Evolutionary conservation across 2,888 invertebrate genomes (phyloP).

Genomic region (Pyrocoelia pectoralis): DNA sequence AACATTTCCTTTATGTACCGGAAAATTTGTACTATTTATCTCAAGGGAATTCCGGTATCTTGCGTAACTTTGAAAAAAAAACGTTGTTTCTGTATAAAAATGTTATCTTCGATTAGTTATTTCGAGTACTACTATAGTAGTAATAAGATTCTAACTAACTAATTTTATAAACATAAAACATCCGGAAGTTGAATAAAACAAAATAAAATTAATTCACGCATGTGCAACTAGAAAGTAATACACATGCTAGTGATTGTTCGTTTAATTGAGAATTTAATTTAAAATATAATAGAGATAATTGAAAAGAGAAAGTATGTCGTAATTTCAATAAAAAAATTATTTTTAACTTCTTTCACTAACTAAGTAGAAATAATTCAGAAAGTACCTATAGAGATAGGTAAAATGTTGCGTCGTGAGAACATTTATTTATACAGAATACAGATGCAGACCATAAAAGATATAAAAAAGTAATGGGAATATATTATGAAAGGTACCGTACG

Average conservation of each 20-base stretch:
- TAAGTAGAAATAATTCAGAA: too few relatives aligned
- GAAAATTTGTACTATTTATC: conserved; percentile 10
- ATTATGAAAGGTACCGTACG: too few relatives aligned
- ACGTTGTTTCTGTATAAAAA: not conserved
- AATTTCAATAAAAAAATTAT: too few relatives aligned
- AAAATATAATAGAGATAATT: not conserved
- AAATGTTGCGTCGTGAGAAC: too few relatives aligned
- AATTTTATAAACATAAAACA: not conserved
- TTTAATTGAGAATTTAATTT: not conserved
- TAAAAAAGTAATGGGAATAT: too few relatives aligned
- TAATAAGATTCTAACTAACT: not conserved
- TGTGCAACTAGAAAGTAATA: conserved; percentile 3
- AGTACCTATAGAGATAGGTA: too few relatives aligned
- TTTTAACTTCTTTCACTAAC: too few relatives aligned
- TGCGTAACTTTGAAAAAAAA: not conserved
- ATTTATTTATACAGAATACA: too few relatives aligned
- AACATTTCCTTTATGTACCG: conserved; percentile 1
- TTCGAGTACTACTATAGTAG: too few relatives aligned
- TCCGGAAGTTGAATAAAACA: not conserved
- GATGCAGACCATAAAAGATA: too few relatives aligned
- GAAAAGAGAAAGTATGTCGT: not conserved
- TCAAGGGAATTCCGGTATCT: conserved; percentile 8
- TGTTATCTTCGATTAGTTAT: too few relatives aligned
- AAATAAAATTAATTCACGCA: not conserved
- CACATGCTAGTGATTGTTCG: not conserved